Percentiles rank a stretch among this genome's conserved stretches.
These are phyloP conservation scores for Philonicus albiceps DNA, from an alignment of 2,888 invertebrate species.

Conservation along the genomic window DNA sequence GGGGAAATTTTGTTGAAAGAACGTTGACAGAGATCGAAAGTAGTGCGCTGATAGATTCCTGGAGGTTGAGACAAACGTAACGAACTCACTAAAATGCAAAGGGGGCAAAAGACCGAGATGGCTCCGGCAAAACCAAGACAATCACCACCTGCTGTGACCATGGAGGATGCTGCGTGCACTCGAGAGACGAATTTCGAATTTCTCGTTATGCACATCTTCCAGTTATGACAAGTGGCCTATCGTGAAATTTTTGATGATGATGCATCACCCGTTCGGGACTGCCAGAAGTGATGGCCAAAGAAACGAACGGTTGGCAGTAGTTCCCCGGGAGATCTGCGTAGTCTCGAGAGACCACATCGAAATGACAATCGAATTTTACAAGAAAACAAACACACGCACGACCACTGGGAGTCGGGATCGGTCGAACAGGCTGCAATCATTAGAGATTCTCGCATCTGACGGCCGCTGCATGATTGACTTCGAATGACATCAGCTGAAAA, in stretches of 20 bases:
- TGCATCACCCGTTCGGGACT: slow-evolving; percentile 49
- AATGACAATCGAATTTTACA: slow-evolving; percentile 41
- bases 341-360: slow-evolving; percentile 20
- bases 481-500: slow-evolving; percentile 44
- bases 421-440: background rate
- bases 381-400: slow-evolving; percentile 36
- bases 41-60: slow-evolving; percentile 22
- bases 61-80: background rate
- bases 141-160: slow-evolving; percentile 7
- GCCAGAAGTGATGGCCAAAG: background rate
- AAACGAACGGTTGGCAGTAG: background rate
- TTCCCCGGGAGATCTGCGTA: background rate
- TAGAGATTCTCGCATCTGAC: background rate
- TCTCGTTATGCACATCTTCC: slow-evolving; percentile 49
- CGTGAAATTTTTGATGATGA: slow-evolving; percentile 52
- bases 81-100: background rate
- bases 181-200: background rate
- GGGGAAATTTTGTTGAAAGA: background rate
- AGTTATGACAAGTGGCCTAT: slow-evolving; percentile 53
- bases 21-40: slow-evolving; percentile 13
- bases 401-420: background rate
- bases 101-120: background rate
- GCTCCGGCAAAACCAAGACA: background rate
- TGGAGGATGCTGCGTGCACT: background rate
- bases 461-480: slow-evolving; percentile 38